Evolutionary conservation across 2,113 vertebrate species (phyloP), one percentile per base, ranked within the genome.

Genomic region (Aspidoscelis tigris): DNA sequence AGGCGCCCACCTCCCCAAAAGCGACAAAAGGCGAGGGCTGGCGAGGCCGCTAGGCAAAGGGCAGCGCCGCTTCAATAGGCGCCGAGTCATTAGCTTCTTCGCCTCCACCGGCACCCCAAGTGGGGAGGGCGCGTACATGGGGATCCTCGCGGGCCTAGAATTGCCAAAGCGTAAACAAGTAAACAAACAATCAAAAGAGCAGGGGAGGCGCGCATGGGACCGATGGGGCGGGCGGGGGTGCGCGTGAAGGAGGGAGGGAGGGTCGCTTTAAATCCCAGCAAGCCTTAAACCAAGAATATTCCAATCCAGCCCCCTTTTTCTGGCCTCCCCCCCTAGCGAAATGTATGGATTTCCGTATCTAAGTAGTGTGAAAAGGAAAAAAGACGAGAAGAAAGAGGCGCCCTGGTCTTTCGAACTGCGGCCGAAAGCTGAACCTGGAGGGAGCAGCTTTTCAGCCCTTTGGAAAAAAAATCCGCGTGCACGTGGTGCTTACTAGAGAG

Each of bases 221-320:
- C 3, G 14, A n/a, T 4, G 47, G 76, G 33, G 44, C 10, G 55
- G 33, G 87, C 14, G 33, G 14, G 12, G 69, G 3, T 26, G 68
- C 24, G 66, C 9, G 24, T 43, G 14, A 14, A 53, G n/a, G 22
- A n/a, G 1, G 7, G 33, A 18, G 65, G n/a, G n/a, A 66, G 9
- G 85, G 83, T 88, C 81, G 53, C 84, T 88, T 86, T 86, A 89
- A 92, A 92, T 89, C 88, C 92, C 86, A 87, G 89, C 86, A 89
- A 92, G 84, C 86, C 88, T 90, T 88, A 91, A 92, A 94, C 86
- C 89, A 89, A 92, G 89, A 93, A 89, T 91, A 91, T 92, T 90
- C 89, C 93, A 90, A 61, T 61, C 83, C 89, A 89, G 89, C 89
- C 88, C 93, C 93, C 88, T 87, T 92, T 92, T 89, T 91, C 89